Conservation (phyloP, 1,140 invertebrate genomes). For the Sitobion miscanthi region DNA sequence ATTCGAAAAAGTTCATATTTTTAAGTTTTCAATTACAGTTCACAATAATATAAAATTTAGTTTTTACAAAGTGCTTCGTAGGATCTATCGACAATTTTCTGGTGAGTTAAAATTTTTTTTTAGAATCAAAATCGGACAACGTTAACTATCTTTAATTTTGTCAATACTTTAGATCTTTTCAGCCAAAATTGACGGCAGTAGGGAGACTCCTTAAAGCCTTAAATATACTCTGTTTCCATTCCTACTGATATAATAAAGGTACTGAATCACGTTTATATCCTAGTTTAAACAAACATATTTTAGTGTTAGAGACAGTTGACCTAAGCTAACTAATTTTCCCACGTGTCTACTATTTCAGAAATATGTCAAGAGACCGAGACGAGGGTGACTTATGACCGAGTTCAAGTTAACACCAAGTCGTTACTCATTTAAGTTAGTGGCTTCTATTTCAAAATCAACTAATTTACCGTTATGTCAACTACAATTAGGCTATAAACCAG, state of each 20-base stretch:
- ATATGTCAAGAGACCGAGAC: background rate
- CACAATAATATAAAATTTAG: no score
- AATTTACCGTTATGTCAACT: background rate
- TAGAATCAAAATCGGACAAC: no score
- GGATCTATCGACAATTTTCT: no score
- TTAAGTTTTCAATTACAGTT: no score
- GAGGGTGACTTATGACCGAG: background rate
- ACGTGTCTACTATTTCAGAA: conserved; percentile 4
- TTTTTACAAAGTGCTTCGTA: no score
- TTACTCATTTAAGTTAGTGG: background rate
- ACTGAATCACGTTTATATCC: background rate
- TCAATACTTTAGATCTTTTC: no score
- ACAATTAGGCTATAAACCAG: background rate
- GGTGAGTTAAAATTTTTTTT: no score
- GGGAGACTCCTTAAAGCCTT: background rate
- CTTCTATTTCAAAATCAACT: background rate
- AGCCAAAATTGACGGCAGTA: no score
- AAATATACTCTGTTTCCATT: background rate
- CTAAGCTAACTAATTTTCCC: background rate
- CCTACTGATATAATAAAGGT: background rate
- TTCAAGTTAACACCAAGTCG: background rate
- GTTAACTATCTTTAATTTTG: no score
- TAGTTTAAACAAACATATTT: background rate
- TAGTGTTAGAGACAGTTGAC: background rate
- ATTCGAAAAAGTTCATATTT: no score